Evolutionary conservation across 2,797 vertebrate genomes (phyloP), one percentile per base, ranked within the genome.

Genomic region (Phyllotis vaccarum): DNA sequence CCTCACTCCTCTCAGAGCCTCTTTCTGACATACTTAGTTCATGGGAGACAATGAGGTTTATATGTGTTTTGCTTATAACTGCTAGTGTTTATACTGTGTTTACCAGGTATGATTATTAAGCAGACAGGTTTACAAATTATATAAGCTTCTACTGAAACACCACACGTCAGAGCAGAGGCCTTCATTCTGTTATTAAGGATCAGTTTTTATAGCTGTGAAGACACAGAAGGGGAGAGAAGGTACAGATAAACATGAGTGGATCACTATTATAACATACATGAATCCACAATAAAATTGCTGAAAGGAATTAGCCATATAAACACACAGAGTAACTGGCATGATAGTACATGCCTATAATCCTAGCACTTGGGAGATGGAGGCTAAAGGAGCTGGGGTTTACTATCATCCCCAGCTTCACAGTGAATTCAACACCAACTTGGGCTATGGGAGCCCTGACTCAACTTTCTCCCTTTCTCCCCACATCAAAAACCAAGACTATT

Each of bases 201-300:
- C 37, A 83, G 46, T 31, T 92, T 86, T 91, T 52, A 19, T 6
- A 94, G n/a, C 4, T 21, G 8, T 94, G 46, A 87, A 86, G 89
- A 83, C 76, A 94, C 6, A 92, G 54, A 2, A 72, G 29, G 12
- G 13, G 14, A 80, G 21, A 3, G 54, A 89, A 93, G 34, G 14
- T 74, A 70, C 12, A 6, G 72, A 72, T 82, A 66, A 87, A 86
- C 24, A 58, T 40, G 37, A 72, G 14, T 68, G 58, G 88, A 70
- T 29, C 29, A 81, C 13, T 60, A 74, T 29, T 74, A 58, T 40
- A 86, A 72, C 11, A 60, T 29, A 60, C n/a, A 34, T 58, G 37
- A 17, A 72, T 70, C 27, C 52, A 72, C 72, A 82, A 46, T 60
- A 82, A 72, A 86, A 74, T 37, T 74, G 31, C 19, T 60, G 52